Conservation (phyloP, 2,113 vertebrate genomes). For the Lontra canadensis region DNA sequence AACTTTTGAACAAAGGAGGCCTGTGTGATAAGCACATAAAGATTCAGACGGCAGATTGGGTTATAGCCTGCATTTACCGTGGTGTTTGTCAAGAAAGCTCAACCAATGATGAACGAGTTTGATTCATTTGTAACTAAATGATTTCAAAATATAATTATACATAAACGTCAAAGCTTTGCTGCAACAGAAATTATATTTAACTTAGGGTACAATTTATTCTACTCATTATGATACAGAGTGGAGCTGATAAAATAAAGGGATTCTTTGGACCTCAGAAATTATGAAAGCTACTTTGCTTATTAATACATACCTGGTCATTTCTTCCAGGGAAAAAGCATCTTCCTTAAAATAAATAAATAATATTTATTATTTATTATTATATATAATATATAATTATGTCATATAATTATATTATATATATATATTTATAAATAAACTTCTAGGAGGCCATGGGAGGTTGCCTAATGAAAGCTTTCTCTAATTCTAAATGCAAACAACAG, state of each 20-base stretch:
- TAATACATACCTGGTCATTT: neutral
- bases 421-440: neutral
- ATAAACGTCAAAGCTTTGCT: neutral
- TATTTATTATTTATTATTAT: too few relatives aligned
- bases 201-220: neutral
- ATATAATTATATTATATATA: too few relatives aligned
- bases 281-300: neutral
- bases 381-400: too few relatives aligned
- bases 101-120: neutral
- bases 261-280: neutral
- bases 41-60: neutral
- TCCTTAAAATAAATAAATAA: neutral
- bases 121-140: neutral
- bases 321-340: neutral
- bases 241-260: neutral
- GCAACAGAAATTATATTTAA: neutral
- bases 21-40: neutral
- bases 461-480: neutral
- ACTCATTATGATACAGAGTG: neutral
- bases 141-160: neutral
- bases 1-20: neutral
- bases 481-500: neutral
- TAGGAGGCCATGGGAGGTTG: neutral
- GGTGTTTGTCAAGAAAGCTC: neutral
- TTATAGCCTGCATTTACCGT: neutral